Percentiles rank a stretch among this genome's conserved stretches.
Conservation (phyloP, 2,888 invertebrate species). For the Lasioglossum malachurum region DNA sequence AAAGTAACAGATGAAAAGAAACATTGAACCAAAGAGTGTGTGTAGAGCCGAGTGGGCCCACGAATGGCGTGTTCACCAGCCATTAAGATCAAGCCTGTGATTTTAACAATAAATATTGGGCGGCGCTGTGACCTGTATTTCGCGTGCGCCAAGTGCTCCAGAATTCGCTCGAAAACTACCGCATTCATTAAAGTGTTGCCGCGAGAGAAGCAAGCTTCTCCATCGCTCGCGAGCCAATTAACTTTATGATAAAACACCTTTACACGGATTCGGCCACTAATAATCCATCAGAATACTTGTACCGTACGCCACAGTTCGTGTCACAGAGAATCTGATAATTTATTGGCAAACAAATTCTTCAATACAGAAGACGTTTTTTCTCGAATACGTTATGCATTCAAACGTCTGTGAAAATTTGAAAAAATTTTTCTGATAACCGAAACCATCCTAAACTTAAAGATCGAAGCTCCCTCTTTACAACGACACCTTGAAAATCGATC, state of each 20-base stretch:
- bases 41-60: slow-evolving; percentile 12
- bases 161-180: slow-evolving; percentile 1
- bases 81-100: slow-evolving; percentile 39
- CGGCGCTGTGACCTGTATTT: slow-evolving; percentile 51
- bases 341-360: background rate
- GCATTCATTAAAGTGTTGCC: background rate
- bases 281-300: background rate
- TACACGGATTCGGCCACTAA: background rate
- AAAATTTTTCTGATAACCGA: too few species aligned
- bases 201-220: background rate
- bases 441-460: too few species aligned
- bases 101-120: slow-evolving; percentile 46
- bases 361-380: background rate
- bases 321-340: background rate
- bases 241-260: background rate
- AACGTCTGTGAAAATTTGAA: too few species aligned
- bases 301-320: background rate
- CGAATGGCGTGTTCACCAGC: slow-evolving; percentile 33
- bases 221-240: background rate
- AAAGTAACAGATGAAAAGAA: slow-evolving; percentile 19
- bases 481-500: too few species aligned
- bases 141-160: slow-evolving; percentile 23
- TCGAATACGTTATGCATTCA: too few species aligned
- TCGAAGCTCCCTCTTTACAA: too few species aligned
- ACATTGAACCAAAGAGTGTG: slow-evolving; percentile 16